Evolutionary conservation across 2,797 vertebrate species (phyloP).

Genomic region (Crenichthys baileyi): DNA sequence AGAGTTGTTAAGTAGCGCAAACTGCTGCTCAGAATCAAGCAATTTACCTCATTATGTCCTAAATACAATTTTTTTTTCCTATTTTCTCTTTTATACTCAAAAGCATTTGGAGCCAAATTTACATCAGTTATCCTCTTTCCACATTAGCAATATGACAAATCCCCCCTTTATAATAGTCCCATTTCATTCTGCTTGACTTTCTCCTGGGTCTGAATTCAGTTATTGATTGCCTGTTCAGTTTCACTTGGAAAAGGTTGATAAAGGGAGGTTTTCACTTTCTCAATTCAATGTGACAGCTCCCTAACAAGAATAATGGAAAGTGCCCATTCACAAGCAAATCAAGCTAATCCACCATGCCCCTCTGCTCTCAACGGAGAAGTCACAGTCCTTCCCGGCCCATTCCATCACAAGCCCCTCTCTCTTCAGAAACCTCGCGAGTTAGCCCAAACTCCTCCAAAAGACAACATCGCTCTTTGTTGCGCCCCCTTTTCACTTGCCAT

Average conservation of each 20-base stretch:
- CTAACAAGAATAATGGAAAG: slow-evolving; percentile 99
- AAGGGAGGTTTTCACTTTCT: slow-evolving; percentile 98
- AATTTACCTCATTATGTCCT: slow-evolving; percentile 56
- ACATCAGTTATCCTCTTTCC: slow-evolving; percentile 87
- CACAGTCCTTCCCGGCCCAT: slow-evolving; percentile 94
- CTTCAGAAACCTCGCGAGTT: slow-evolving; percentile 93
- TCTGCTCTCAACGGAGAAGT: slow-evolving; percentile 93
- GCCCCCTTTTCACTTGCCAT: slow-evolving; percentile 72
- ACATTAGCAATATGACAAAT: slow-evolving; percentile 90
- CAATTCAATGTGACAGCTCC: slow-evolving; percentile 99
- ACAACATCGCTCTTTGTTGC: slow-evolving; percentile 95
- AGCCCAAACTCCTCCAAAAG: slow-evolving; percentile 83
- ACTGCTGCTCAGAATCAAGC: slow-evolving; percentile 3
- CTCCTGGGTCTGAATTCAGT: slow-evolving; percentile 92
- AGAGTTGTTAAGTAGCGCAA: background rate
- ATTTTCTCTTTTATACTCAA: slow-evolving; percentile 72
- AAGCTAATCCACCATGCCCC: slow-evolving; percentile 99
- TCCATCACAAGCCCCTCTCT: slow-evolving; percentile 91
- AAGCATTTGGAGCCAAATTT: slow-evolving; percentile 83
- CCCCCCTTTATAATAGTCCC: slow-evolving; percentile 84
- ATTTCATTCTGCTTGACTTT: slow-evolving; percentile 98
- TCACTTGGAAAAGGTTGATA: slow-evolving; percentile 97
- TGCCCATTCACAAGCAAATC: slow-evolving; percentile 99
- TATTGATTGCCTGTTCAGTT: slow-evolving; percentile 94
- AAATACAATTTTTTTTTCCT: slow-evolving; percentile 70